Evolutionary conservation across 2,797 vertebrate genomes (phyloP).

Genomic region (Brachyalestes nurse): DNA sequence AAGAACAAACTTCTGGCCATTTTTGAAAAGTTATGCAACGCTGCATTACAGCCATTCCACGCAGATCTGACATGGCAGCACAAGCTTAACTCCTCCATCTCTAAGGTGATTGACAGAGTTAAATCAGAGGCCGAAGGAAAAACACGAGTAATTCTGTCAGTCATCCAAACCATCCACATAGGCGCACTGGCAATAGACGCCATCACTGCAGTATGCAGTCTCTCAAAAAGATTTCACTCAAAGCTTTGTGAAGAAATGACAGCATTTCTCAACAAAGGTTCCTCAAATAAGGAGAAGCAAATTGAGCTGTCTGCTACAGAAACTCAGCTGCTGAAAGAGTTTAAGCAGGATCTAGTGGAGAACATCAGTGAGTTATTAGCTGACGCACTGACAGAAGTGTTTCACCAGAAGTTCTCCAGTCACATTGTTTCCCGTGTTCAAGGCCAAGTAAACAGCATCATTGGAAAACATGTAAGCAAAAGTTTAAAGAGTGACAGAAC

Average conservation of each 20-base stretch:
- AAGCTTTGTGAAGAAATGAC: not conserved
- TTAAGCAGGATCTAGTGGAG: not conserved
- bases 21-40: not conserved
- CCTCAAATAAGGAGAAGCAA: slow-evolving; percentile 6
- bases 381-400: not conserved
- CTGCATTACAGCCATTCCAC: not conserved
- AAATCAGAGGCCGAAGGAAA: not conserved
- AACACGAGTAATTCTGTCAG: not conserved
- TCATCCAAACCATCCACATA: not conserved
- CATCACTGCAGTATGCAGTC: not conserved
- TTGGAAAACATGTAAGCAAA: not conserved
- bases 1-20: not conserved
- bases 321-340: not conserved
- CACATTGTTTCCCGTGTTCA: slow-evolving; percentile 10
- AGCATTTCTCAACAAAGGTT: not conserved
- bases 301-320: slow-evolving; percentile 6
- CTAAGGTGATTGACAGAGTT: not conserved
- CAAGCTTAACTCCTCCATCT: not conserved
- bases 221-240: not conserved
- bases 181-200: not conserved
- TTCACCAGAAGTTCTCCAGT: slow-evolving; percentile 36
- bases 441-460: not conserved
- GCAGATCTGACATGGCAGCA: not conserved
- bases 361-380: not conserved
- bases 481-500: slow-evolving; percentile 20